phyloP scores from a whole-genome alignment of 30 jellyfish, hydroid and myxozoan genomes.

The Aurelia aurita complex sp. Pacific region DNA sequence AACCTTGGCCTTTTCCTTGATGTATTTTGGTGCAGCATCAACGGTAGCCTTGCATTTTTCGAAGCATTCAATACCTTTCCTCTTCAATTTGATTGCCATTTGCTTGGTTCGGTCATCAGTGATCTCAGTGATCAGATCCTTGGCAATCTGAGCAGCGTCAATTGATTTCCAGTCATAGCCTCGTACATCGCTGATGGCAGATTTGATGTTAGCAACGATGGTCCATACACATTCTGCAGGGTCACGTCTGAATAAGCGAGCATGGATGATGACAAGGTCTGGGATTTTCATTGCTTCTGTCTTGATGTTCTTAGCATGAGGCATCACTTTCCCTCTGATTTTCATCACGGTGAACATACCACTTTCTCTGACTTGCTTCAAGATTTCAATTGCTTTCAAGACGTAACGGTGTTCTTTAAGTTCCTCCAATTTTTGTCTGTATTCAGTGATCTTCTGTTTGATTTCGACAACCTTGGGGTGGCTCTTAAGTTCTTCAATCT shows the following conservation, averaged over 20 bases:
- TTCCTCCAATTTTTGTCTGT: slow-evolving; percentile 53
- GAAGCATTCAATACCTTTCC: slow-evolving; percentile 2
- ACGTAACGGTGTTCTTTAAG: slow-evolving; percentile 51
- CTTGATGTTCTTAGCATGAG: slow-evolving; percentile 21
- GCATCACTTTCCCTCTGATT: slow-evolving; percentile 53
- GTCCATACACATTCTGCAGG: slow-evolving; percentile 98
- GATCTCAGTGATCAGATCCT: slow-evolving; percentile 52
- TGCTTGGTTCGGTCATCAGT: slow-evolving; percentile 64
- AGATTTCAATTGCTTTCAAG: slow-evolving; percentile 25
- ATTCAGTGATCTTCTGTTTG: slow-evolving; percentile 51
- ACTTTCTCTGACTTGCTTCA: slow-evolving; percentile 71
- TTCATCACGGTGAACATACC: slow-evolving; percentile 72
- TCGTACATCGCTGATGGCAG: slow-evolving; percentile 9
- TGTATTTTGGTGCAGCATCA: slow-evolving; percentile 22
- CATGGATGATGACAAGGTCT: slow-evolving; percentile 10
- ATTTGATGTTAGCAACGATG: slow-evolving; percentile 27
- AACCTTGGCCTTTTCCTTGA: slow-evolving; percentile 33
- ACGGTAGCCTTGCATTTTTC: slow-evolving; percentile 20
- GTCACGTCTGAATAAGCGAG: slow-evolving; percentile 66
- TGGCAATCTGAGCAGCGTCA: slow-evolving; percentile 24
- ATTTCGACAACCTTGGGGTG: slow-evolving; percentile 62
- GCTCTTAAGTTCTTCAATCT: slow-evolving; percentile 58
- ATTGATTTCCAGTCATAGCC: slow-evolving; percentile 36
- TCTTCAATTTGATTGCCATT: slow-evolving; percentile 5
- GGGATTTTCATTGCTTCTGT: slow-evolving; percentile 31